A percentile compares a stretch with the other conserved stretches of the same genome.
Evolutionary conservation across 2,113 vertebrate genomes (phyloP).

Genomic region (Alethe diademata): DNA sequence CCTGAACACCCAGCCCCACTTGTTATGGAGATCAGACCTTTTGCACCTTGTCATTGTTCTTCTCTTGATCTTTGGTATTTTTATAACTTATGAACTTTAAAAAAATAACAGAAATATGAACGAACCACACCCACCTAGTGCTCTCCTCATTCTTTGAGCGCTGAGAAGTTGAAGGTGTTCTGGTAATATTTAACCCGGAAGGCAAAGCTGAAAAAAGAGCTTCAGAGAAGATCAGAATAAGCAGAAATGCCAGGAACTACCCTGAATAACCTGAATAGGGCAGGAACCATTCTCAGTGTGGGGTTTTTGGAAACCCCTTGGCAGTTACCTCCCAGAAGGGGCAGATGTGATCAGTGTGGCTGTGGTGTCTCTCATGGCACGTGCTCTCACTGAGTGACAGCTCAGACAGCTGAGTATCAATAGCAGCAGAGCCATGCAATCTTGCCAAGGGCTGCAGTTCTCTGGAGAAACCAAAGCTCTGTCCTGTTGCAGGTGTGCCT

Average conservation of each 20-base stretch:
- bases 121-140: not conserved
- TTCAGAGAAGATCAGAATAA: not conserved
- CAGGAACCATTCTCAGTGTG: not conserved
- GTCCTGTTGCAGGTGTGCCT: not conserved
- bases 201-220: not conserved
- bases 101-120: not conserved
- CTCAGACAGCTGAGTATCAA: not conserved
- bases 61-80: not conserved
- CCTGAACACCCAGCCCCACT: not conserved
- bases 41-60: not conserved
- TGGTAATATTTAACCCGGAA: slow-evolving; percentile 19
- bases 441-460: not conserved
- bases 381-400: not conserved
- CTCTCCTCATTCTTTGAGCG: not conserved
- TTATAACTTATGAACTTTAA: slow-evolving; percentile 8
- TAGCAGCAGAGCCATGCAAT: not conserved
- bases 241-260: not conserved
- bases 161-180: not conserved
- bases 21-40: not conserved
- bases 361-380: not conserved
- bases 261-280: not conserved
- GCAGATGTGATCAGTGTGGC: not conserved
- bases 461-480: not conserved
- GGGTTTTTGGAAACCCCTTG: not conserved
- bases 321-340: not conserved